phyloP scores from a whole-genome alignment of 1,140 invertebrate species.

The Artemia franciscana region DNA sequence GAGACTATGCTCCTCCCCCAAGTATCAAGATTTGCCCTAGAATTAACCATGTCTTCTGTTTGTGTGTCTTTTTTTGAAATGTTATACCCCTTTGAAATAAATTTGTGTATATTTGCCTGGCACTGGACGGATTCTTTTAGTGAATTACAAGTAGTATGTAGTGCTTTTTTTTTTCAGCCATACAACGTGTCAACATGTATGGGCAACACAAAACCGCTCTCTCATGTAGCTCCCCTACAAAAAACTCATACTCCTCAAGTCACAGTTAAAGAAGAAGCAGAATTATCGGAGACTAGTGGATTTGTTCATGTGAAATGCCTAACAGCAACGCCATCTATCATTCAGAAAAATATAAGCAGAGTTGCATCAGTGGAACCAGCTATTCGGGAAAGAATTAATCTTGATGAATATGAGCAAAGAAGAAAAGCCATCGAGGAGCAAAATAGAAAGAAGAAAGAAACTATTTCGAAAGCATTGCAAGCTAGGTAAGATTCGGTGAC shows the following conservation, averaged over 20 bases:
- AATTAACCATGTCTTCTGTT: too few species aligned
- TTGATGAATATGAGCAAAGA: slow-evolving; percentile 38
- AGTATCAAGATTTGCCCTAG: too few species aligned
- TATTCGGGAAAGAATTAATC: slow-evolving; percentile 9
- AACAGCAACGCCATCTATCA: not conserved
- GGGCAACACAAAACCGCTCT: not conserved
- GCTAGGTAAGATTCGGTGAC: slow-evolving; percentile 29
- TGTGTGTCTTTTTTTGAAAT: too few species aligned
- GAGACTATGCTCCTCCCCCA: too few species aligned
- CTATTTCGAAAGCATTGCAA: slow-evolving; percentile 40
- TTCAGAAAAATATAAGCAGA: not conserved
- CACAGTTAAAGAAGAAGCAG: not conserved
- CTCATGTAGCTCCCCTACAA: not conserved
- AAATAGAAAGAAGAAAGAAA: slow-evolving; percentile 42
- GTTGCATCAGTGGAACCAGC: not conserved
- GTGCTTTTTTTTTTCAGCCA: too few species aligned
- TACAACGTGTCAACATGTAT: not conserved
- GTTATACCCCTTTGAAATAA: too few species aligned
- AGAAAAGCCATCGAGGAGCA: slow-evolving; percentile 50
- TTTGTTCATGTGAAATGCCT: not conserved
- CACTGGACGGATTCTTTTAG: too few species aligned
- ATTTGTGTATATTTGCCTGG: too few species aligned
- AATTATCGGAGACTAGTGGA: not conserved
- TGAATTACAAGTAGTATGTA: too few species aligned
- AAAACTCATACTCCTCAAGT: not conserved